These are phyloP conservation scores for Montipora cactus DNA, from an alignment of 64 coral and sea anemone genomes.

Conservation along the genomic window DNA sequence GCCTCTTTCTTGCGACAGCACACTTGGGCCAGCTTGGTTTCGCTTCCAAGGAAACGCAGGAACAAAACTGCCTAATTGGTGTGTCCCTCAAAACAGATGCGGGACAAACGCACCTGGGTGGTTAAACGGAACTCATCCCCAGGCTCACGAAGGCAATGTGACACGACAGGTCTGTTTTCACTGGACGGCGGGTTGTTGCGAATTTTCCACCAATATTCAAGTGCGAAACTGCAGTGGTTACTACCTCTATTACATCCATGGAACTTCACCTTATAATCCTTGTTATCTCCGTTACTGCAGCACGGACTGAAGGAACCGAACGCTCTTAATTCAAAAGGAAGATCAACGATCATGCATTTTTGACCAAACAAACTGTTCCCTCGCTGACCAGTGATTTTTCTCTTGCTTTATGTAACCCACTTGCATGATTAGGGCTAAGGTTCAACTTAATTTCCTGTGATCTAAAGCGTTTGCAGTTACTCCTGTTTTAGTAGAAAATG, in stretches of 20 bases:
- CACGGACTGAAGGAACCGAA: too few relatives aligned
- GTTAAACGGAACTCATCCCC: not conserved
- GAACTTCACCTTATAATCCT: not conserved
- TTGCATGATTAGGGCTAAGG: too few relatives aligned
- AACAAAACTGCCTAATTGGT: not conserved
- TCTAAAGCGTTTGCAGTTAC: too few relatives aligned
- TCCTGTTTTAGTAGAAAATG: too few relatives aligned
- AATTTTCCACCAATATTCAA: not conserved
- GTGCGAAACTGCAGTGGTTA: not conserved
- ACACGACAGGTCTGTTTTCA: not conserved
- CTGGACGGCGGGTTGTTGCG: not conserved
- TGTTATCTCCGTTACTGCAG: too few relatives aligned
- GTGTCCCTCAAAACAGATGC: not conserved
- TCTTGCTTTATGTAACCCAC: too few relatives aligned
- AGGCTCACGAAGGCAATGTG: slow-evolving; percentile 1
- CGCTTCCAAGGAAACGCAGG: slow-evolving; percentile 2
- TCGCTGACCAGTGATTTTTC: too few relatives aligned
- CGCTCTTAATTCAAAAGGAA: too few relatives aligned
- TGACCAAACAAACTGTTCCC: too few relatives aligned
- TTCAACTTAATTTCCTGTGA: too few relatives aligned
- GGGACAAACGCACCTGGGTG: not conserved
- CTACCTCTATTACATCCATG: not conserved
- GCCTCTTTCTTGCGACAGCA: not conserved
- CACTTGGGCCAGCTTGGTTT: not conserved
- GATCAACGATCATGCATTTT: too few relatives aligned